Percentiles rank a stretch among this genome's conserved stretches.
phyloP scores from a whole-genome alignment of 1,140 invertebrate species.

The Drosophila sulfurigaster region DNA sequence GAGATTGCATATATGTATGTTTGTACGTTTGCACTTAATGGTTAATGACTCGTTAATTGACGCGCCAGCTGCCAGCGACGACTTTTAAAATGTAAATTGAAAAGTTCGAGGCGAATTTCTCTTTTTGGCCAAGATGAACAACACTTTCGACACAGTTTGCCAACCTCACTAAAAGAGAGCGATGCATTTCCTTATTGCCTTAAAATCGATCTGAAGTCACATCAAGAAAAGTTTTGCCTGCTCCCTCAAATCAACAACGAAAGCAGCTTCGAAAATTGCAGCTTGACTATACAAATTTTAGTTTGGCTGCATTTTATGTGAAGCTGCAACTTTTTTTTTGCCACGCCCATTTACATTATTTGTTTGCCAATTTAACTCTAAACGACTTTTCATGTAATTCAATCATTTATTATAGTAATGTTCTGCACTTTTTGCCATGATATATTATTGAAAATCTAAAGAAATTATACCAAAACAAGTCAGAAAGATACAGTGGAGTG shows the following conservation, averaged over 20 bases:
- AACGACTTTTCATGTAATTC: not conserved
- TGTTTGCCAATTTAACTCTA: not conserved
- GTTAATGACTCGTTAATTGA: slow-evolving; percentile 66
- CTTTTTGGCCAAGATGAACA: slow-evolving; percentile 15
- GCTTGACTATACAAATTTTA: no score
- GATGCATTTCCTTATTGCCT: not conserved
- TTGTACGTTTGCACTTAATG: slow-evolving; percentile 4
- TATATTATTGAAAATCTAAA: no score
- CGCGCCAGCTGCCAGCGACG: slow-evolving; percentile 21
- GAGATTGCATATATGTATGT: slow-evolving; percentile 8
- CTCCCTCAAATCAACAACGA: not conserved
- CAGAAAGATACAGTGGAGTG: no score
- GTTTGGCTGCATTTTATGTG: slow-evolving; percentile 3
- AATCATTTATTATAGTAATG: not conserved
- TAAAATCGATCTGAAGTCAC: slow-evolving; percentile 19
- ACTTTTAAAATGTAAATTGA: slow-evolving; percentile 47
- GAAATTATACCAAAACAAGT: no score
- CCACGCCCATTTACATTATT: not conserved
- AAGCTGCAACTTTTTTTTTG: not conserved
- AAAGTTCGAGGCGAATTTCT: slow-evolving; percentile 35
- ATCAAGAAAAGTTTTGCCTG: slow-evolving; percentile 23
- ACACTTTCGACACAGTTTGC: slow-evolving; percentile 6
- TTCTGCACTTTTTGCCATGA: no score
- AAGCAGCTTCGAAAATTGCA: slow-evolving; percentile 8
- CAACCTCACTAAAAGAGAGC: not conserved